Evolutionary conservation across 1,140 invertebrate genomes (phyloP).

Genomic region (Cataglyphis hispanica): DNA sequence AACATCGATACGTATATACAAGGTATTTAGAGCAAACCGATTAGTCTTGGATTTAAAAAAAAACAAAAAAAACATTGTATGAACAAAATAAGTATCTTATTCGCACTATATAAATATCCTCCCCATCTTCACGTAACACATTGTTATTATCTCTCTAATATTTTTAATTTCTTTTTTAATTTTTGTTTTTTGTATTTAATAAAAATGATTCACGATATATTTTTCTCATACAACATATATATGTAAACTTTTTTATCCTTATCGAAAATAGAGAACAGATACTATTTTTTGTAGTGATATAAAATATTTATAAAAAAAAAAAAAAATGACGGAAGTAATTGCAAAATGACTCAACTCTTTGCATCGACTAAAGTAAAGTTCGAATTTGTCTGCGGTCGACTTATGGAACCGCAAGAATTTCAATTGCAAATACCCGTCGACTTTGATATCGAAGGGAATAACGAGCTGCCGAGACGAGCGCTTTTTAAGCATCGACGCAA

Average conservation of each 20-base stretch:
- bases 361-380: slow-evolving; percentile 23
- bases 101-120: background rate
- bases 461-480: slow-evolving; percentile 49
- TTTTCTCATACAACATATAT: background rate
- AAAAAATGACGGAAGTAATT: slow-evolving; percentile 21
- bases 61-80: background rate
- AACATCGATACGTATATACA: slow-evolving; percentile 7
- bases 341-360: slow-evolving; percentile 9
- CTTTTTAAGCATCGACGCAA: slow-evolving; percentile 60
- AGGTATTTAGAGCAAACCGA: background rate
- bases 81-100: background rate
- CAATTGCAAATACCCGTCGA: slow-evolving; percentile 51
- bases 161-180: background rate
- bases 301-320: background rate
- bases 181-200: background rate
- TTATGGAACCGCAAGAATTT: slow-evolving; percentile 46
- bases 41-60: background rate
- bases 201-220: background rate
- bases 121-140: background rate
- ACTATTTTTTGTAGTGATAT: background rate
- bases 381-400: slow-evolving; percentile 47
- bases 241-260: background rate
- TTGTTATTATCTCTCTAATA: background rate
- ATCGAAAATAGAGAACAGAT: background rate
- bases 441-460: slow-evolving; percentile 58